Evolutionary conservation across 2,113 vertebrate species (phyloP).

Genomic region (Arvicanthis niloticus): DNA sequence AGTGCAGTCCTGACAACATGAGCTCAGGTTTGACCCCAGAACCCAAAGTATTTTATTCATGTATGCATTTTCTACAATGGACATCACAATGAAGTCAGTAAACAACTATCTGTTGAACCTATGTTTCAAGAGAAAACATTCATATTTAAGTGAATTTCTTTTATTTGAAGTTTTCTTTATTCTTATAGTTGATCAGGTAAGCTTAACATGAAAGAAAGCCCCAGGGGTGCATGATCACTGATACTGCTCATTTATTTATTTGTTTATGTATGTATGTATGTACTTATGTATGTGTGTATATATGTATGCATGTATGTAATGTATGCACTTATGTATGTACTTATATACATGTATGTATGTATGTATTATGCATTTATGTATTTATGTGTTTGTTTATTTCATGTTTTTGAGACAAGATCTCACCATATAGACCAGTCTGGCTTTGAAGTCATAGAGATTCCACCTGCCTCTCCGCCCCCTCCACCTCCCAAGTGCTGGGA

Average conservation of each 20-base stretch:
- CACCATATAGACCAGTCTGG: background rate
- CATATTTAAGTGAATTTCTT: background rate
- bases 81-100: background rate
- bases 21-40: background rate
- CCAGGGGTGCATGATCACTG: background rate
- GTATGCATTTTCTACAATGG: background rate
- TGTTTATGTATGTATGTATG: no score
- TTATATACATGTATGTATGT: background rate
- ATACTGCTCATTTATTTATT: background rate
- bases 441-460: background rate
- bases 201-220: background rate
- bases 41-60: background rate
- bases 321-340: background rate
- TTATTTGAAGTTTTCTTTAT: constrained; percentile 7
- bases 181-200: background rate
- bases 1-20: background rate
- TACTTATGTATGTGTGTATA: background rate
- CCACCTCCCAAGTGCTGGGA: no score
- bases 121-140: background rate
- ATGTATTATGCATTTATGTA: background rate
- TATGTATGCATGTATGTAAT: no score
- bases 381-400: background rate
- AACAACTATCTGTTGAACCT: background rate
- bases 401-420: background rate
- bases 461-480: background rate